Conservation (phyloP, 2,888 invertebrate genomes). For the Criorhina ranunculi region DNA sequence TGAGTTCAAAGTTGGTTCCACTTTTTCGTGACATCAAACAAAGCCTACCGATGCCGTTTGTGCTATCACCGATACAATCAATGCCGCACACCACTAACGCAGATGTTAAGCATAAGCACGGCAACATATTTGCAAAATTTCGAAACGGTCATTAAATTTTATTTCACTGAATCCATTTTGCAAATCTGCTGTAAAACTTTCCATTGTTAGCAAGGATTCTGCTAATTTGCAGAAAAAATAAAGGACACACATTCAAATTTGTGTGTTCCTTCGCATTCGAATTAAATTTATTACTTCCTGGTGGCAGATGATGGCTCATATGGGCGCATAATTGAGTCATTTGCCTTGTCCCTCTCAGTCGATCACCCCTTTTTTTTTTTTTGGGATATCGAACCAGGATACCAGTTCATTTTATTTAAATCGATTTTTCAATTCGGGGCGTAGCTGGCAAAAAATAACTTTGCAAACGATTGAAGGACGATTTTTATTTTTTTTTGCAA, state of each 20-base stretch:
- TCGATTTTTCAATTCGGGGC: conserved; percentile 67
- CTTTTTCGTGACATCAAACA: no score
- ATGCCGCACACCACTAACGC: conserved; percentile 32
- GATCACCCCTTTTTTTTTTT: conserved; percentile 47
- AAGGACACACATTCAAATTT: conserved; percentile 63
- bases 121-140: conserved; percentile 62
- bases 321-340: conserved; percentile 71
- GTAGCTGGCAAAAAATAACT: conserved; percentile 40
- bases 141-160: conserved; percentile 71
- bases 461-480: background rate
- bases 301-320: conserved; percentile 64
- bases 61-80: background rate
- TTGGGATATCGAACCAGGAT: conserved; percentile 37
- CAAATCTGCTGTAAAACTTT: conserved; percentile 49
- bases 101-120: conserved; percentile 52
- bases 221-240: conserved; percentile 35
- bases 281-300: conserved; percentile 72
- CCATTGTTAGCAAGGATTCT: conserved; percentile 21
- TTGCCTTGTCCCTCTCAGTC: conserved; percentile 40
- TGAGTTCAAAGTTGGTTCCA: no score
- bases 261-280: conserved; percentile 39
- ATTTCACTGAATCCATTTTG: conserved; percentile 62
- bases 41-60: no score
- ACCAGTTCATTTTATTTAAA: conserved; percentile 66
- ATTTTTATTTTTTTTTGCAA: conserved; percentile 43